These are phyloP conservation scores for roundworm (Caenorhabditis elegans) DNA, from an alignment of 1,140 invertebrate species.

Conservation along the genomic window WBcel235 BX284606.5:7992001-7992500, in stretches of 20 bases:
- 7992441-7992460: constrained; percentile 43
- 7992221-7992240: constrained; percentile 64
- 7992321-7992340: neutral
- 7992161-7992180: too few species aligned
- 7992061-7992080: too few species aligned
- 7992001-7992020: too few species aligned
- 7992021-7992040: too few species aligned
- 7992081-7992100: too few species aligned
- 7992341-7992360: neutral
- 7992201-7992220: constrained; percentile 62
- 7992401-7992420: constrained; percentile 55
- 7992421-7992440: constrained; percentile 40
- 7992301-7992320: constrained; percentile 54
- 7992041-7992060: too few species aligned
- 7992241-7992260: constrained; percentile 60
- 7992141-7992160: too few species aligned
- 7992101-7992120: too few species aligned
- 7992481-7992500: constrained; percentile 36
- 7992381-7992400: constrained; percentile 54
- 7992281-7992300: constrained; percentile 58
- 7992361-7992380: constrained; percentile 48
- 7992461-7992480: constrained; percentile 36
- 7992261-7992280: constrained; percentile 64
- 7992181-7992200: too few species aligned
- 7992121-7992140: too few species aligned